These are phyloP conservation scores for Calameuta pallipes DNA, from an alignment of 2,888 invertebrate genomes.

Conservation along the genomic window DNA sequence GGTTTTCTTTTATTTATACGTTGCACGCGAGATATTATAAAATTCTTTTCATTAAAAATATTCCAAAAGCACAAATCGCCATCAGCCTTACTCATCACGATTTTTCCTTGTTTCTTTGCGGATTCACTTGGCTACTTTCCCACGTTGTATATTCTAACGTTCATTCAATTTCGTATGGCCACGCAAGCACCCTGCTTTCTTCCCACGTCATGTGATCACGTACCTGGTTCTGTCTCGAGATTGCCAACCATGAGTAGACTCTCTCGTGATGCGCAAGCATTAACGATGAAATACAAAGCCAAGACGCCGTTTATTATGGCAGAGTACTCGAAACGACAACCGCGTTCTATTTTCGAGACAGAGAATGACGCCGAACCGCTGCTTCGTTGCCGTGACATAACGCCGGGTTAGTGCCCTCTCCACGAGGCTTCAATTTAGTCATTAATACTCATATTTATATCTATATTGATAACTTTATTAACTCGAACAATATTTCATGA, in stretches of 20 bases:
- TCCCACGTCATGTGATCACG: background rate
- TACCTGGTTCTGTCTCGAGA: background rate
- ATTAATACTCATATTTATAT: background rate
- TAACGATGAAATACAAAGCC: conserved; percentile 1
- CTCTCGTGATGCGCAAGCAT: background rate
- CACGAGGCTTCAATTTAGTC: conserved; percentile 29
- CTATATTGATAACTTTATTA: background rate
- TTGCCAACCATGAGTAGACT: background rate
- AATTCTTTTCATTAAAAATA: background rate
- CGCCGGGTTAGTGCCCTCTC: conserved; percentile 56
- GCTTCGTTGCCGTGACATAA: conserved; percentile 53
- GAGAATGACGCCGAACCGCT: conserved; percentile 39
- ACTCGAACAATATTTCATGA: background rate
- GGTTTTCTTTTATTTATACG: background rate
- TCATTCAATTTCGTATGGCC: background rate
- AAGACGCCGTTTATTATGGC: conserved; percentile 35
- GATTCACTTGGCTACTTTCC: background rate
- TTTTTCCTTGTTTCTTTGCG: background rate
- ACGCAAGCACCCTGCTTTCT: background rate
- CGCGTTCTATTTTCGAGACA: conserved; percentile 51
- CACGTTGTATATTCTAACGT: background rate
- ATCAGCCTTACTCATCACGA: background rate
- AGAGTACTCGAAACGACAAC: conserved; percentile 36
- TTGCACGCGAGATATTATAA: background rate
- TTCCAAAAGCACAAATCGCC: background rate